These are phyloP conservation scores for Hylaeus volcanicus DNA, from an alignment of 1,140 invertebrate genomes.

Conservation along the genomic window DNA sequence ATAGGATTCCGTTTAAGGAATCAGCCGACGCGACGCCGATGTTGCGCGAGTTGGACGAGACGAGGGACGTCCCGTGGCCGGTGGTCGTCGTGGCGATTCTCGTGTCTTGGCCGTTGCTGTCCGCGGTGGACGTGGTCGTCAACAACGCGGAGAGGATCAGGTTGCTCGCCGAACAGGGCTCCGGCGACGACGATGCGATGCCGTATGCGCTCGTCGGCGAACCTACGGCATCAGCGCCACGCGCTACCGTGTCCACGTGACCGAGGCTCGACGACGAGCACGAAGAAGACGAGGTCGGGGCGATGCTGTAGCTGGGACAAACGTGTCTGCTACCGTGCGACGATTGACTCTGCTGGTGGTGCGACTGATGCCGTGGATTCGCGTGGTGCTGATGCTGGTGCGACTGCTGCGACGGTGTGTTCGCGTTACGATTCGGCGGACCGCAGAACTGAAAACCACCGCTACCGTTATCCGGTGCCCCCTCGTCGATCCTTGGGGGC, in stretches of 20 bases:
- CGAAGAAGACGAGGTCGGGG: constrained; percentile 53
- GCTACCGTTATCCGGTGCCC: constrained; percentile 63
- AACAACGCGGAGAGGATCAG: constrained; percentile 9
- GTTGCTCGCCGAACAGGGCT: constrained; percentile 15
- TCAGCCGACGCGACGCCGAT: constrained; percentile 49
- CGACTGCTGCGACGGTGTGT: constrained; percentile 34
- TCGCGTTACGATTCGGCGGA: constrained; percentile 50
- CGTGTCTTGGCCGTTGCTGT: constrained; percentile 45
- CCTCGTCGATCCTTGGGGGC: constrained; percentile 73
- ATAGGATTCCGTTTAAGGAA: constrained; percentile 70
- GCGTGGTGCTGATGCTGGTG: constrained; percentile 50
- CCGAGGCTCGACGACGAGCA: constrained; percentile 65
- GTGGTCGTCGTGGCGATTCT: background rate
- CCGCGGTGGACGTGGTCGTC: constrained; percentile 25
- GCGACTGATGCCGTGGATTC: constrained; percentile 42
- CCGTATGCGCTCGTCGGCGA: constrained; percentile 59
- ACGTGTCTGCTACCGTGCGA: constrained; percentile 50
- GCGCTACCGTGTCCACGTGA: constrained; percentile 59
- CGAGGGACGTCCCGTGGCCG: constrained; percentile 26
- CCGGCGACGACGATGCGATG: constrained; percentile 52
- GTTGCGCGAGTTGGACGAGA: background rate
- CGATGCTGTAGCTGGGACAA: constrained; percentile 45
- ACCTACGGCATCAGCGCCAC: constrained; percentile 62
- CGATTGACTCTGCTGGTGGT: constrained; percentile 41
- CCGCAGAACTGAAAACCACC: constrained; percentile 58